These are phyloP conservation scores for Bellardia pandia DNA, from an alignment of 2,888 invertebrate species.

Conservation along the genomic window DNA sequence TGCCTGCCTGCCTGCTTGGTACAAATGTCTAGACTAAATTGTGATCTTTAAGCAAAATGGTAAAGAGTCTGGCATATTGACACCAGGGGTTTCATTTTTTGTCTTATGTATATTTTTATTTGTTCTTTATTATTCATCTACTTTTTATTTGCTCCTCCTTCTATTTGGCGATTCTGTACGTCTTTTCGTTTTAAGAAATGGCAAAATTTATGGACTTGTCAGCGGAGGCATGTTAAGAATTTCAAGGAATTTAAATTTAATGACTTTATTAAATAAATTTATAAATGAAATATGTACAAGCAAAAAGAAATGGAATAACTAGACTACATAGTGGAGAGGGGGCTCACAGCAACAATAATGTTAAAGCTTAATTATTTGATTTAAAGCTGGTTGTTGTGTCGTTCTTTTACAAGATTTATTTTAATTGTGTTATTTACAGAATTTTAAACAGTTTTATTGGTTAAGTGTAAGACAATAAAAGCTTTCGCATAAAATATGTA, in stretches of 20 bases:
- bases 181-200: not conserved
- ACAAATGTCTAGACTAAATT: constrained; percentile 62
- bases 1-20: not conserved
- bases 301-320: constrained; percentile 2
- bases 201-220: constrained; percentile 71
- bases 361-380: constrained; percentile 41
- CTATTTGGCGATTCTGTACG: constrained; percentile 15
- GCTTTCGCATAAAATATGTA: too few species aligned
- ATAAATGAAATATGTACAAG: not conserved
- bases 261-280: constrained; percentile 71
- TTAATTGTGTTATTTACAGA: not conserved
- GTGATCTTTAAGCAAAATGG: constrained; percentile 51
- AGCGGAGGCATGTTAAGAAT: constrained; percentile 58
- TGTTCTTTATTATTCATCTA: not conserved
- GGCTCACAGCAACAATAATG: not conserved
- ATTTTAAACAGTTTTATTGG: too few species aligned
- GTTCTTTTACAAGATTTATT: not conserved
- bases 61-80: constrained; percentile 64
- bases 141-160: constrained; percentile 15
- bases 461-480: too few species aligned
- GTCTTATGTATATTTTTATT: constrained; percentile 1
- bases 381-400: not conserved
- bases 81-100: constrained; percentile 49
- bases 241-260: constrained; percentile 65
- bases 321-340: not conserved